phyloP scores from a whole-genome alignment of 2,113 vertebrate genomes.

The Alosa alosa region DNA sequence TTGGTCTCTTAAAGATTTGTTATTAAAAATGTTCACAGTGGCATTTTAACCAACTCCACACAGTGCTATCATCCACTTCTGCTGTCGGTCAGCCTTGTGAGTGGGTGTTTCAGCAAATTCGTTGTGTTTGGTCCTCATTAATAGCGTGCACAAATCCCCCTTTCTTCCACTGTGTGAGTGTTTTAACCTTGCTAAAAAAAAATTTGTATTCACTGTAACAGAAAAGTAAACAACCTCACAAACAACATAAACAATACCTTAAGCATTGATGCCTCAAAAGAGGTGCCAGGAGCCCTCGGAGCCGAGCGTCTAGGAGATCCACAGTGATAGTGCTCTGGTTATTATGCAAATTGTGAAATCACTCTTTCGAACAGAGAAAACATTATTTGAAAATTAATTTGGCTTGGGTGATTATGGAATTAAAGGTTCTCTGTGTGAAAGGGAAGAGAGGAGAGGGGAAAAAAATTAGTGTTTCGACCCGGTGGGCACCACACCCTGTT shows the following conservation, averaged over 20 bases:
- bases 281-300: neutral
- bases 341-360: slow-evolving; percentile 40
- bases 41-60: too few relatives aligned
- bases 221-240: neutral
- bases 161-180: neutral
- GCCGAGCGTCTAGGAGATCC: neutral
- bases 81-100: neutral
- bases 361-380: slow-evolving; percentile 22
- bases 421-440: slow-evolving; percentile 20
- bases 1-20: too few relatives aligned
- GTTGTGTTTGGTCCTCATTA: neutral
- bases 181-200: neutral
- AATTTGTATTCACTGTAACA: neutral
- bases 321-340: slow-evolving; percentile 28
- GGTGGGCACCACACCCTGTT: slow-evolving; percentile 34
- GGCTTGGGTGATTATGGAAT: slow-evolving; percentile 39
- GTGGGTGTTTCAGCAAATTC: neutral
- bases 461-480: neutral
- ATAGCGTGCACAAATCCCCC: neutral
- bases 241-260: neutral
- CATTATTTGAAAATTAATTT: slow-evolving; percentile 38
- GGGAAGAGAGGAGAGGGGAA: neutral
- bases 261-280: neutral
- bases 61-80: neutral
- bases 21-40: too few relatives aligned